Conservation (phyloP, 2,797 vertebrate species). For the Paguma larvata region DNA sequence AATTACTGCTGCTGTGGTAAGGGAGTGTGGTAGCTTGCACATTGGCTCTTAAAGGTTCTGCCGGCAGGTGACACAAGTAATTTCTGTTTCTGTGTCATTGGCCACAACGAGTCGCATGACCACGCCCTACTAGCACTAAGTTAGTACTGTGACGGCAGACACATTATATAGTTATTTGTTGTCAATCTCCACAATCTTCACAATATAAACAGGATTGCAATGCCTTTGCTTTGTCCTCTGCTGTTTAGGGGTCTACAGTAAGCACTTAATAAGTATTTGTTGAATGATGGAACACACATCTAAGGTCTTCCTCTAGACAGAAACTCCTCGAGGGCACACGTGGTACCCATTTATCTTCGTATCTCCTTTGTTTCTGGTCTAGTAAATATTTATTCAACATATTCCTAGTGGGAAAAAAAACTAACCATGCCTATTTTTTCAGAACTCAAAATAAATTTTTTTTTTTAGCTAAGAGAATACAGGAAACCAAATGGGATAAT, state of each 20-base stretch:
- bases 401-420: neutral
- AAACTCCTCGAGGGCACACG: constrained; percentile 39
- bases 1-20: neutral
- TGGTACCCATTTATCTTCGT: constrained; percentile 34
- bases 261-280: constrained; percentile 55
- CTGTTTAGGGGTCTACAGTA: neutral
- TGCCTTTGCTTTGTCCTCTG: neutral
- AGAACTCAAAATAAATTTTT: constrained; percentile 44
- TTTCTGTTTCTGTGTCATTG: neutral
- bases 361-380: constrained; percentile 32
- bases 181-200: neutral
- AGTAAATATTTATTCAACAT: neutral
- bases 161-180: neutral
- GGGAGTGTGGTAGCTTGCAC: neutral
- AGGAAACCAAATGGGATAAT: neutral
- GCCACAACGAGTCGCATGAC: neutral
- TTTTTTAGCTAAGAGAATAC: neutral
- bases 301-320: constrained; percentile 28
- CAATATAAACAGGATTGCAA: neutral
- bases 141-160: neutral
- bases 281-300: neutral
- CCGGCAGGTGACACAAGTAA: neutral
- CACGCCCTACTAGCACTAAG: neutral
- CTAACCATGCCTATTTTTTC: neutral
- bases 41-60: neutral